A percentile compares a stretch with the other conserved stretches of the same genome.
Conservation (phyloP, 2,113 vertebrate species). For the Butastur rufipennis region DNA sequence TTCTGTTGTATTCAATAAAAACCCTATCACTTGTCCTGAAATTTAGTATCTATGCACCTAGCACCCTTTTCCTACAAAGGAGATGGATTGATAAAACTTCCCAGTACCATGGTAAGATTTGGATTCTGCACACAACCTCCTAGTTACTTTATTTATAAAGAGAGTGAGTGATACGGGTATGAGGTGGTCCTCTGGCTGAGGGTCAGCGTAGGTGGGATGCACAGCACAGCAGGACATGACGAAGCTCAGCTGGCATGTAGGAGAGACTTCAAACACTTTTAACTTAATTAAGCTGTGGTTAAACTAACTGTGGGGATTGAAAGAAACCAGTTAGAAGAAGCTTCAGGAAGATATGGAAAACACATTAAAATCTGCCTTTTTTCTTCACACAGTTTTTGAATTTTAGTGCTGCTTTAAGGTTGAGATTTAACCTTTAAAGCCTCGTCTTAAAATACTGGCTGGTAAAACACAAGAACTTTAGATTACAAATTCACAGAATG, state of each 20-base stretch:
- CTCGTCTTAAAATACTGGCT: neutral
- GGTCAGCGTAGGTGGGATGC: neutral
- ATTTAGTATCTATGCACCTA: neutral
- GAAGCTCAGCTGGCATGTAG: neutral
- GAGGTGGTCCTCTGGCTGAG: neutral
- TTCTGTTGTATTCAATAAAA: neutral
- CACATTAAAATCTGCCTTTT: neutral
- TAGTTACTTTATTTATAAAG: neutral
- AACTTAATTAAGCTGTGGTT: neutral
- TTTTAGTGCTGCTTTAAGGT: neutral
- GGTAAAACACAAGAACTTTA: neutral
- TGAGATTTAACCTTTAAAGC: neutral
- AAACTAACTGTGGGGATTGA: neutral
- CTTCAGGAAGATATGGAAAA: neutral
- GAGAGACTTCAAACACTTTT: neutral
- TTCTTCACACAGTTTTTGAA: neutral
- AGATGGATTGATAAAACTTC: neutral
- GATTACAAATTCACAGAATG: neutral
- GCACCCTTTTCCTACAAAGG: neutral
- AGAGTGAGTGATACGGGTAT: rapidly evolving
- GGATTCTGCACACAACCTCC: neutral
- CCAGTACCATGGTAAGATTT: neutral
- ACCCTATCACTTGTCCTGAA: neutral
- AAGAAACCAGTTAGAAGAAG: neutral
- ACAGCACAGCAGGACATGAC: neutral